phyloP scores from a whole-genome alignment of 2,888 invertebrate species.

The Elmis aenea region DNA sequence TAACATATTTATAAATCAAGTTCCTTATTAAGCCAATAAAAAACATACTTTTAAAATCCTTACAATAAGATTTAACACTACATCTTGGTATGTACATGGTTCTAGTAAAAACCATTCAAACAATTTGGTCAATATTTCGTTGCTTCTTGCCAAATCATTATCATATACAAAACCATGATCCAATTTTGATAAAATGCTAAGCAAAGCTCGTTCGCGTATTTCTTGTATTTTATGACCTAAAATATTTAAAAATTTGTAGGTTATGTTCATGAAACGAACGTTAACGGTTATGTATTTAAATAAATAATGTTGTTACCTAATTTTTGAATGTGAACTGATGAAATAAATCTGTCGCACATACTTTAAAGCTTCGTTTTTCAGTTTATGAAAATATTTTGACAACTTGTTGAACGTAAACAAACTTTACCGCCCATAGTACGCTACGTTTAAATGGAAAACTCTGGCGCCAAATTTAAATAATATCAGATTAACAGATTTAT shows the following conservation, averaged over 20 bases:
- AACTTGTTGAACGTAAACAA: constrained; percentile 8
- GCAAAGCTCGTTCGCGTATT: constrained; percentile 44
- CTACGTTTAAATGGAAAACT: too few relatives aligned
- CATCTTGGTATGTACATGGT: constrained; percentile 50
- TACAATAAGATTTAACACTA: constrained; percentile 55
- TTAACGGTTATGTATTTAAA: background rate
- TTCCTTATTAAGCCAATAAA: constrained; percentile 4
- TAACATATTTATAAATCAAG: constrained; percentile 2
- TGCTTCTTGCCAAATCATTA: constrained; percentile 55
- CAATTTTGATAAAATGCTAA: constrained; percentile 54
- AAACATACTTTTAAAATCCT: constrained; percentile 52
- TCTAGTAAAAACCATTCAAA: constrained; percentile 60
- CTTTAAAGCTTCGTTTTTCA: constrained; percentile 5
- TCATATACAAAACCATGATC: constrained; percentile 57
- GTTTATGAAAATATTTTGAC: constrained; percentile 2
- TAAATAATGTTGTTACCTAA: constrained; percentile 30
- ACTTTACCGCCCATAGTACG: constrained; percentile 3
- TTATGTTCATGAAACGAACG: background rate
- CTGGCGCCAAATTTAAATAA: constrained; percentile 14
- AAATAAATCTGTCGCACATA: constrained; percentile 32
- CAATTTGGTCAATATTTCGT: constrained; percentile 55
- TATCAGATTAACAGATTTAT: too few relatives aligned
- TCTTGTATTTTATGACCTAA: constrained; percentile 44
- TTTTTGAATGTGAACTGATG: constrained; percentile 39
- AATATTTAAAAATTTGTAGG: constrained; percentile 5